phyloP scores from a whole-genome alignment of 2,888 invertebrate genomes.

The Diarsia rubi region DNA sequence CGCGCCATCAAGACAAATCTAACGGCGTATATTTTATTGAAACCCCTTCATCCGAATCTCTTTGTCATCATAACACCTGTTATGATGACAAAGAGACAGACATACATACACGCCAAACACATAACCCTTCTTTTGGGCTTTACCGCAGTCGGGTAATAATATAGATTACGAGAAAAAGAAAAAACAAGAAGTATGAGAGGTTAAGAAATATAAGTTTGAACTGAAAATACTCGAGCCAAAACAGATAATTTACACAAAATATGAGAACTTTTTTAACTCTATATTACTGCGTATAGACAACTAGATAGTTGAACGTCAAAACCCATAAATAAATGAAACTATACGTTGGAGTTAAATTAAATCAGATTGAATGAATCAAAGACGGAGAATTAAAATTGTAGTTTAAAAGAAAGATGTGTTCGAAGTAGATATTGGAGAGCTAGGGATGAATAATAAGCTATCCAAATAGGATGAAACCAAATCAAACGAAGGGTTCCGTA shows the following conservation, averaged over 20 bases:
- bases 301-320: conserved; percentile 45
- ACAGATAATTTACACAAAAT: conserved; percentile 31
- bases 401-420: conserved; percentile 35
- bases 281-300: conserved; percentile 26
- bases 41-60: too few relatives aligned
- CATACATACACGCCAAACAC: too few relatives aligned
- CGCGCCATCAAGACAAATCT: too few relatives aligned
- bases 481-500: background rate
- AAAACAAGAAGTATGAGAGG: background rate
- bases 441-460: conserved; percentile 14
- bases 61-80: too few relatives aligned
- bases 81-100: too few relatives aligned
- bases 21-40: too few relatives aligned
- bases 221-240: background rate
- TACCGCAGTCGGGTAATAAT: too few relatives aligned
- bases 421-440: conserved; percentile 10
- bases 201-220: background rate
- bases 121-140: too few relatives aligned
- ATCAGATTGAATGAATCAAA: conserved; percentile 25
- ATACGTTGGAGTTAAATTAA: conserved; percentile 23
- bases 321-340: conserved; percentile 28
- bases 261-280: conserved; percentile 17
- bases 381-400: background rate
- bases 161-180: background rate
- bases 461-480: background rate